Evolutionary conservation across 2,888 invertebrate species (phyloP).

Genomic region (Lycophotia porphyrea): DNA sequence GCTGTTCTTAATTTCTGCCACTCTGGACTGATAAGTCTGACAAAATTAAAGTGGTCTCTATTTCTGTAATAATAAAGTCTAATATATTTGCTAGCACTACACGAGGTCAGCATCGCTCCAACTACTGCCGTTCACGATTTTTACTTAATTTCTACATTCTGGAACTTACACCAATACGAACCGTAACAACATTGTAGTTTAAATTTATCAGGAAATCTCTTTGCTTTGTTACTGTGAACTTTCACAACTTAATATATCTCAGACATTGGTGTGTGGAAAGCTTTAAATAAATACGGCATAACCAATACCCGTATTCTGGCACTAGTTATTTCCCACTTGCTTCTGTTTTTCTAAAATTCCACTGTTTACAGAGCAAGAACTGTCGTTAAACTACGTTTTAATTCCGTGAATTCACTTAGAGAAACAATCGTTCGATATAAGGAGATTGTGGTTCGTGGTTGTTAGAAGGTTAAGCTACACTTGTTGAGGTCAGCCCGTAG

Average conservation of each 20-base stretch:
- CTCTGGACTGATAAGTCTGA: neutral
- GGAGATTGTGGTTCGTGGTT: neutral
- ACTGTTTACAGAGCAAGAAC: neutral
- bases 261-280: neutral
- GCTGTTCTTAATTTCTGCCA: too few species aligned
- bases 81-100: too few species aligned
- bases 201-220: neutral
- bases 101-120: fast-evolving
- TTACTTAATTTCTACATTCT: neutral
- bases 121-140: neutral
- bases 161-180: neutral
- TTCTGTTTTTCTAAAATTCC: conserved; percentile 23
- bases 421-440: neutral
- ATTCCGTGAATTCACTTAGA: neutral
- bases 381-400: neutral
- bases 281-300: conserved; percentile 71
- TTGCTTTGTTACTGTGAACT: neutral
- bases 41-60: neutral
- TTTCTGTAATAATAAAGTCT: too few species aligned
- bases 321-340: conserved; percentile 39
- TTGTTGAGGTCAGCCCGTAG: neutral
- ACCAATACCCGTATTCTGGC: conserved; percentile 64
- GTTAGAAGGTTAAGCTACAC: neutral
- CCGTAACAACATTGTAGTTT: neutral
- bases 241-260: neutral